Evolutionary conservation across 2,113 vertebrate species (phyloP).

Genomic region (Vombatus ursinus): DNA sequence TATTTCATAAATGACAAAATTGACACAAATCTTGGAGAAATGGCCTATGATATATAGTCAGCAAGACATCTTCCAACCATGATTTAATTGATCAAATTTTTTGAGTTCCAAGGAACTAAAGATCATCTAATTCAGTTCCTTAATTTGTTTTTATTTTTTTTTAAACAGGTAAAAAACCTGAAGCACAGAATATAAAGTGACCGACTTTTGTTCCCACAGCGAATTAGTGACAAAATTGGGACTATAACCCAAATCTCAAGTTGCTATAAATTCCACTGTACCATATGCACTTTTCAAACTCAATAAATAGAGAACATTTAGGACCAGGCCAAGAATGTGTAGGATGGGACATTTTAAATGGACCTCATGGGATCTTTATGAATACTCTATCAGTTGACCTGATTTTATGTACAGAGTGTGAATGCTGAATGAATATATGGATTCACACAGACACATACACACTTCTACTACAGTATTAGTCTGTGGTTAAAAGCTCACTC

Average conservation of each 20-base stretch:
- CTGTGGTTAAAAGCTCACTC: slow-evolving; percentile 49
- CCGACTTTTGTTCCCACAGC: neutral
- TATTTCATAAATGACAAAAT: neutral
- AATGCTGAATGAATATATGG: slow-evolving; percentile 46
- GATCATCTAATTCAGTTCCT: neutral
- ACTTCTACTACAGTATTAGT: slow-evolving; percentile 12
- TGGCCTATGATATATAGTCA: neutral
- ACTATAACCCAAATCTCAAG: neutral
- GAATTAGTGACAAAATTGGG: neutral
- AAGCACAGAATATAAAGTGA: neutral
- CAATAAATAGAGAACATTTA: slow-evolving; percentile 18
- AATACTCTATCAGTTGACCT: slow-evolving; percentile 53
- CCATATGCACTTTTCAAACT: slow-evolving; percentile 2
- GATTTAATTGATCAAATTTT: neutral
- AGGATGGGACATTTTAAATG: slow-evolving; percentile 36
- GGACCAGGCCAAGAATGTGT: slow-evolving; percentile 24
- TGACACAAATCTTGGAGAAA: neutral
- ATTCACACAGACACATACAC: neutral
- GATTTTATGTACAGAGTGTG: slow-evolving; percentile 50
- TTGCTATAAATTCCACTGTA: neutral
- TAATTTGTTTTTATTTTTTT: neutral
- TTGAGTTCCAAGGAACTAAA: neutral
- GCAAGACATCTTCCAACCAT: neutral
- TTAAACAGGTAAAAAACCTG: neutral
- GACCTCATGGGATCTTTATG: slow-evolving; percentile 61